These are phyloP conservation scores for Epinotia ramella DNA, from an alignment of 2,888 invertebrate species.

Conservation along the genomic window DNA sequence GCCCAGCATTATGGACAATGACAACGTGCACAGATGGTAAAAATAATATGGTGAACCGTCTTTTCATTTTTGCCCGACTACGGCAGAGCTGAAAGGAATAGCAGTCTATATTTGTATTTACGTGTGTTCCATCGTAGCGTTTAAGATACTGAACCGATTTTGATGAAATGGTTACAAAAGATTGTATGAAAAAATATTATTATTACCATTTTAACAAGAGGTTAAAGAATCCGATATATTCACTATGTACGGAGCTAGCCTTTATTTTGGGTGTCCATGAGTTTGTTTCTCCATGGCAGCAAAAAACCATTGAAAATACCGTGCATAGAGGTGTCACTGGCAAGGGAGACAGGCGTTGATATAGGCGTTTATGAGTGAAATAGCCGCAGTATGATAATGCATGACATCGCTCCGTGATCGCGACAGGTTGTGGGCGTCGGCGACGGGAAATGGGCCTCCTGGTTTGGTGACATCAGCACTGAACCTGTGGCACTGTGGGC, in stretches of 20 bases:
- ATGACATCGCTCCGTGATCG: conserved; percentile 23
- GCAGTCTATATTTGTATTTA: too few relatives aligned
- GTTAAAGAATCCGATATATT: not conserved
- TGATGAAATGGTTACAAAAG: too few relatives aligned
- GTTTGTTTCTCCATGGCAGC: not conserved
- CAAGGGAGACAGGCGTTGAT: conserved; percentile 19
- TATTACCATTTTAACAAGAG: too few relatives aligned
- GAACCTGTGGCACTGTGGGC: not conserved
- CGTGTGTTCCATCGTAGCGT: too few relatives aligned
- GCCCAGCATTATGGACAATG: not conserved
- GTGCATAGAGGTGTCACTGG: conserved; percentile 23
- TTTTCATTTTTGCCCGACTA: not conserved
- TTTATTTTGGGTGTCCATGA: not conserved
- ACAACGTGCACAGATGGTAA: not conserved
- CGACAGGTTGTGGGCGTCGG: conserved; percentile 10
- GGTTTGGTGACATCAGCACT: conserved; percentile 23
- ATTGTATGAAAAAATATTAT: too few relatives aligned
- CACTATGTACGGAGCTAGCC: not conserved
- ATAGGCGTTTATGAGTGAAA: conserved; percentile 34
- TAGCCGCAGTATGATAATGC: conserved; percentile 27
- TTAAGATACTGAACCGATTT: too few relatives aligned
- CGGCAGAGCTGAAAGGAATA: too few relatives aligned
- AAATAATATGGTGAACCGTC: not conserved
- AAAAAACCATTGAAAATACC: conserved; percentile 51
- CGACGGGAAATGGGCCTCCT: conserved; percentile 17